Percentiles rank a stretch among this genome's conserved stretches.
These are phyloP conservation scores for Palloptera scutellata DNA, from an alignment of 2,888 invertebrate genomes.

Conservation along the genomic window DNA sequence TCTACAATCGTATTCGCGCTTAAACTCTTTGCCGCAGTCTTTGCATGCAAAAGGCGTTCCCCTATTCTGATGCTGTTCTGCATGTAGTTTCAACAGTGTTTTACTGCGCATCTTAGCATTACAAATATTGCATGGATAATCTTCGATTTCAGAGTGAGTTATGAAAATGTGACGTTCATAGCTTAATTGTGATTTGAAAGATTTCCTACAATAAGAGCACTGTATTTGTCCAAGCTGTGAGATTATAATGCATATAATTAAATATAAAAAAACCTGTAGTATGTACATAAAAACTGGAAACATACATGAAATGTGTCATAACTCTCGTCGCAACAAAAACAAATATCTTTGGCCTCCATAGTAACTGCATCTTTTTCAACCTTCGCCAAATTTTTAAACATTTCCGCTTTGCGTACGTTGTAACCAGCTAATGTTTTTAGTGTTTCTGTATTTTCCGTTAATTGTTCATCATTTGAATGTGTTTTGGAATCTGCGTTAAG, in stretches of 20 bases:
- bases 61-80: conserved; percentile 70
- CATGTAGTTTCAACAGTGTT: conserved; percentile 72
- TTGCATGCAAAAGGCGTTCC: conserved; percentile 72
- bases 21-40: conserved; percentile 76
- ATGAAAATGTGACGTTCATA: conserved; percentile 73
- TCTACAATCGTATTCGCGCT: conserved; percentile 78
- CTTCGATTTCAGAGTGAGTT: conserved; percentile 74
- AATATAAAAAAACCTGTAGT: conserved; percentile 15
- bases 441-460: no score
- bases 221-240: conserved; percentile 61
- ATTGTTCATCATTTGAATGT: no score
- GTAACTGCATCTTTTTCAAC: conserved; percentile 59
- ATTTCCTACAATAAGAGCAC: conserved; percentile 73
- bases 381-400: conserved; percentile 58
- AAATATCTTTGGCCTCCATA: conserved; percentile 60
- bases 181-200: conserved; percentile 74
- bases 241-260: neutral
- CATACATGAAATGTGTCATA: conserved; percentile 62
- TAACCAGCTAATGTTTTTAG: conserved; percentile 41
- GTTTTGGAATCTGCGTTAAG: no score
- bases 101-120: conserved; percentile 72
- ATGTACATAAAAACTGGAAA: conserved; percentile 11
- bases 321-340: conserved; percentile 63
- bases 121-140: conserved; percentile 73
- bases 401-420: conserved; percentile 54